phyloP scores from a whole-genome alignment of 2,888 invertebrate species.

The Chalcis sispes region DNA sequence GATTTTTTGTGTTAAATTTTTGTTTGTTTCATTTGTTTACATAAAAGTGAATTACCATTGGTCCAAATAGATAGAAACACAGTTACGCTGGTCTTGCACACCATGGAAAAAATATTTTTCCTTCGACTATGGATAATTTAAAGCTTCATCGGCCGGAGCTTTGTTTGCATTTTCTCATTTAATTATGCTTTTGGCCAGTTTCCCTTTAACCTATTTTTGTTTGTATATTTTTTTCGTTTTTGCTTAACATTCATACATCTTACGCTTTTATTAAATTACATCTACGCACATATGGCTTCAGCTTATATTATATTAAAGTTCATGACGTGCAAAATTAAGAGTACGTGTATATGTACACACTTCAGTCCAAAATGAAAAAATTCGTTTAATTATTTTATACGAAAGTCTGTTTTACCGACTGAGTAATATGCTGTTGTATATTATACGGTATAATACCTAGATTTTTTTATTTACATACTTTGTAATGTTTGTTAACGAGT shows the following conservation, averaged over 20 bases:
- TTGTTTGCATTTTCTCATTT: conserved; percentile 8
- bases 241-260: conserved; percentile 35
- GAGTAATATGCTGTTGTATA: conserved; percentile 17
- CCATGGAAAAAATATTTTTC: conserved; percentile 4
- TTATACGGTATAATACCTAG: neutral
- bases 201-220: no score
- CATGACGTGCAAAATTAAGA: conserved; percentile 23
- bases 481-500: conserved; percentile 6
- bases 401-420: conserved; percentile 33
- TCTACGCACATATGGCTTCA: conserved; percentile 5
- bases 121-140: neutral
- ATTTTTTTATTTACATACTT: conserved; percentile 19
- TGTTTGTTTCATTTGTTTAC: conserved; percentile 61
- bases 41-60: conserved; percentile 65
- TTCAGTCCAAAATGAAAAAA: conserved; percentile 37
- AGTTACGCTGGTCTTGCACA: conserved; percentile 17
- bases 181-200: no score
- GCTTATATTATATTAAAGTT: conserved; percentile 14
- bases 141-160: neutral
- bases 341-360: conserved; percentile 22
- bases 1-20: conserved; percentile 17
- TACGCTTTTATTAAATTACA: conserved; percentile 39
- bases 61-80: conserved; percentile 67
- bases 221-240: no score
- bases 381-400: neutral